These are phyloP conservation scores for Rhynchomys soricoides DNA, from an alignment of 2,113 vertebrate species.

Conservation along the genomic window DNA sequence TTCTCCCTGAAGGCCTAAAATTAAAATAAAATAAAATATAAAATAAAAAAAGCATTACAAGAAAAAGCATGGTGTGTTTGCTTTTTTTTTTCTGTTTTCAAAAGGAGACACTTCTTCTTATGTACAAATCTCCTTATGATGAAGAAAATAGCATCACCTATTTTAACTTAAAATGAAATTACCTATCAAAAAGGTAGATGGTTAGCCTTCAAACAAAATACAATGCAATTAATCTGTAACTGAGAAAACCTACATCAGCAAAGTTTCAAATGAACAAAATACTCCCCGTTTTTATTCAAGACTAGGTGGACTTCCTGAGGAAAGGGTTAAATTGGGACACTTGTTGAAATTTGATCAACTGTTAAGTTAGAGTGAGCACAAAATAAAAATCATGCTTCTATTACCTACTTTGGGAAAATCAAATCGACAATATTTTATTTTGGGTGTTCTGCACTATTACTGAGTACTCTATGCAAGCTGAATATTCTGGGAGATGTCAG, in stretches of 20 bases:
- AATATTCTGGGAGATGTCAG: background rate
- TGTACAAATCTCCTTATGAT: background rate
- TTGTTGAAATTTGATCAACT: background rate
- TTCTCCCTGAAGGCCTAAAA: background rate
- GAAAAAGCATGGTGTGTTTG: background rate
- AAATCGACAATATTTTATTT: background rate
- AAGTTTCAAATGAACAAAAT: background rate
- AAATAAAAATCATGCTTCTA: background rate
- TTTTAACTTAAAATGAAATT: constrained; percentile 5
- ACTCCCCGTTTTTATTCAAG: background rate
- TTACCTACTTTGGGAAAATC: background rate
- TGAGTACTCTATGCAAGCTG: background rate
- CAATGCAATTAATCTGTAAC: background rate
- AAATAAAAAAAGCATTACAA: background rate
- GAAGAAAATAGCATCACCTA: background rate
- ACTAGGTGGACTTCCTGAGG: background rate
- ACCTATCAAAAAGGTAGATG: background rate
- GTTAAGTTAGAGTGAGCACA: background rate
- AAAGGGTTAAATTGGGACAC: background rate
- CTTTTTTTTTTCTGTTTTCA: background rate
- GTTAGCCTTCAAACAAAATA: background rate
- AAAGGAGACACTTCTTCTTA: background rate
- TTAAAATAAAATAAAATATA: too few species aligned
- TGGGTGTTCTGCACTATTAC: background rate
- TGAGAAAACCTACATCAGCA: background rate